Base-by-base conservation (phyloP, 2,888 invertebrate species). In the Matsumyia berberina region DNA sequence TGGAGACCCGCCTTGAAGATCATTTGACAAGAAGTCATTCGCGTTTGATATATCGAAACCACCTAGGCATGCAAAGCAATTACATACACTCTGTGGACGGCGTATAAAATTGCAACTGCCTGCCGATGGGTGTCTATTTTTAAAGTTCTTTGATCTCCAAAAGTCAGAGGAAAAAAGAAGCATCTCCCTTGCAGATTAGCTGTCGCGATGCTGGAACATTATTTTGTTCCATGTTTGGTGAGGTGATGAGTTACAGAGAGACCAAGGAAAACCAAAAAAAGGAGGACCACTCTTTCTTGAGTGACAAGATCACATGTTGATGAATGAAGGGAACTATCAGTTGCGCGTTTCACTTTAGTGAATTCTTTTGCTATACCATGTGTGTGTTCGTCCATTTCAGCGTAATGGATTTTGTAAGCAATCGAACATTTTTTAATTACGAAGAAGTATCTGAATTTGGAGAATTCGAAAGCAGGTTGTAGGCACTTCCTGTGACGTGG, bases 251-350 rank as follows among this genome's bases (percentile, higher is more conserved):
- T 70, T 58, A 82, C 81, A 70, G 24, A 24, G 77, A 82, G 64
- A 64, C 58, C 57, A 69, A 53, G 64, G 49, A 44, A 62, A 49
- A 53, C 15, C 19, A 64, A 74, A 33, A 74, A 33, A 39, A 64
- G 33, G 74, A 77, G 64, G 58, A 70, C 70, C 62, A 53, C 58
- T 37, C 44, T 77, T 77, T 37, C 44, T 77, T 77, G 81, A 82
- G 81, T 70, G 77, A 82, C 81, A 77, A 77, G 81, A 82, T 82
- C 81, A 82, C 81, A 82, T 82, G 81, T 29, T 66, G 81, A 77
- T 53, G 77, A 77, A 70, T 76, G 76, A 76, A 74, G 46, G 37
- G 29, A 76, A 70, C 69, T 57, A 58, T 58, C 76, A 70, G 19
- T 57, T 44, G 19, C 19, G n/a, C 12, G 53, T 42, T 33, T 15